phyloP scores from a whole-genome alignment of 2,113 vertebrate species.

The Lagopus leucura region DNA sequence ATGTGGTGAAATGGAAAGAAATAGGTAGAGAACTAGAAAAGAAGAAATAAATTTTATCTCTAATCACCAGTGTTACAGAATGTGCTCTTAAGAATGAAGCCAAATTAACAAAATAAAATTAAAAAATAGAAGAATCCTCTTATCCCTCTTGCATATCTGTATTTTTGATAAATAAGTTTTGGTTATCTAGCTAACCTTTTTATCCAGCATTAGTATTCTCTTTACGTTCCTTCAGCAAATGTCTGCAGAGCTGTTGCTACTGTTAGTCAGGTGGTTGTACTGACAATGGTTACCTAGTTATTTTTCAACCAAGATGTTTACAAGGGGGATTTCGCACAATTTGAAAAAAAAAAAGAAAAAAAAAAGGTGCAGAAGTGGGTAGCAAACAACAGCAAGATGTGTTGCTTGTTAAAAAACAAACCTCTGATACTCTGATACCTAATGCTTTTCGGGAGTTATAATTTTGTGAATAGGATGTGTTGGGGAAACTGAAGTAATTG shows the following conservation, averaged over 20 bases:
- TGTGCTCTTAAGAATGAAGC: not conserved
- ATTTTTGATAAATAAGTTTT: not conserved
- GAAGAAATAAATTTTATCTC: not conserved
- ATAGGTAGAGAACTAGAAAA: not conserved
- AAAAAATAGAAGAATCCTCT: not conserved
- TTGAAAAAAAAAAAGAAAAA: not conserved
- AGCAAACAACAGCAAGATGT: not conserved
- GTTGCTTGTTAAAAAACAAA: not conserved
- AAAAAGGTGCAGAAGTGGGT: not conserved
- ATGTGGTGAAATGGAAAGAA: not conserved
- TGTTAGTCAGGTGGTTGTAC: not conserved
- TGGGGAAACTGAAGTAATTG: not conserved
- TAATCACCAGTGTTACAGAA: not conserved
- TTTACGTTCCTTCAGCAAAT: not conserved
- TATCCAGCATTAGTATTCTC: not conserved
- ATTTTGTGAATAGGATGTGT: not conserved
- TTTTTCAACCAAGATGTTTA: not conserved
- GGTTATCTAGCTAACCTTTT: not conserved
- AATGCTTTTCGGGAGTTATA: not conserved
- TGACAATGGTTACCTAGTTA: not conserved
- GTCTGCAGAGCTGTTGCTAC: not conserved
- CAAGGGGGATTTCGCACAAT: not conserved
- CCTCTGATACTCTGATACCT: not conserved
- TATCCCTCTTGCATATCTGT: not conserved
- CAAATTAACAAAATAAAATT: not conserved